Evolutionary conservation across 1,140 invertebrate genomes (phyloP).

Genomic region (Saccostrea cuccullata): DNA sequence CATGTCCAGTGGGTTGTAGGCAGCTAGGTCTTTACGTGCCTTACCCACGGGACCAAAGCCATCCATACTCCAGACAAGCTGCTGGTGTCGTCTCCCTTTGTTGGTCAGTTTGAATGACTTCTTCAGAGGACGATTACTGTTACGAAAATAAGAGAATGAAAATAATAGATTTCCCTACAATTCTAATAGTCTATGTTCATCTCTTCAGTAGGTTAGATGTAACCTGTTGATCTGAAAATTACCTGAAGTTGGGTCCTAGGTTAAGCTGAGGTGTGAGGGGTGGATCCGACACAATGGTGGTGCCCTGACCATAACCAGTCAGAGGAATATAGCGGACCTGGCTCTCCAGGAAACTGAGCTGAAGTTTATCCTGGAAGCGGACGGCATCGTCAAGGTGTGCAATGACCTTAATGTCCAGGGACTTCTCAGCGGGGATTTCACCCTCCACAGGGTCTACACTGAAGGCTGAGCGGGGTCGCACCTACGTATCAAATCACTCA

Average conservation of each 20-base stretch:
- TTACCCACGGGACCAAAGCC: slow-evolving; percentile 69
- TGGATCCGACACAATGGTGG: slow-evolving; percentile 77
- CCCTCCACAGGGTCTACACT: slow-evolving; percentile 74
- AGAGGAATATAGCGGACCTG: slow-evolving; percentile 71
- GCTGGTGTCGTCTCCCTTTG: slow-evolving; percentile 77
- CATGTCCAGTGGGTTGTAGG: slow-evolving; percentile 70
- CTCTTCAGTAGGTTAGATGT: no score
- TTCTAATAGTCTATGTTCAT: no score
- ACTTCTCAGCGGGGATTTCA: slow-evolving; percentile 72
- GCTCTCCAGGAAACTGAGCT: slow-evolving; percentile 75
- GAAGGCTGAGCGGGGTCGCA: slow-evolving; percentile 74
- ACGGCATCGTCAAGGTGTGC: slow-evolving; percentile 76
- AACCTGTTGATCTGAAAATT: background rate
- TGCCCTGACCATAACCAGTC: slow-evolving; percentile 75
- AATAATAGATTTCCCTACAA: no score
- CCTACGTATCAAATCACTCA: slow-evolving; percentile 58
- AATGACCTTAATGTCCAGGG: slow-evolving; percentile 69
- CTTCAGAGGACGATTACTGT: slow-evolving; percentile 71
- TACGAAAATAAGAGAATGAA: background rate
- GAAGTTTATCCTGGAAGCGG: slow-evolving; percentile 77
- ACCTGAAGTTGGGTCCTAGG: slow-evolving; percentile 78
- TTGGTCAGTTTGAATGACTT: slow-evolving; percentile 76
- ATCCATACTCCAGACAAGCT: slow-evolving; percentile 76
- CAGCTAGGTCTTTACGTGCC: slow-evolving; percentile 69
- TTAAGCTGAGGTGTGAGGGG: slow-evolving; percentile 71